Evolutionary conservation across 2,888 invertebrate genomes (phyloP).

Genomic region (Machimus atricapillus): DNA sequence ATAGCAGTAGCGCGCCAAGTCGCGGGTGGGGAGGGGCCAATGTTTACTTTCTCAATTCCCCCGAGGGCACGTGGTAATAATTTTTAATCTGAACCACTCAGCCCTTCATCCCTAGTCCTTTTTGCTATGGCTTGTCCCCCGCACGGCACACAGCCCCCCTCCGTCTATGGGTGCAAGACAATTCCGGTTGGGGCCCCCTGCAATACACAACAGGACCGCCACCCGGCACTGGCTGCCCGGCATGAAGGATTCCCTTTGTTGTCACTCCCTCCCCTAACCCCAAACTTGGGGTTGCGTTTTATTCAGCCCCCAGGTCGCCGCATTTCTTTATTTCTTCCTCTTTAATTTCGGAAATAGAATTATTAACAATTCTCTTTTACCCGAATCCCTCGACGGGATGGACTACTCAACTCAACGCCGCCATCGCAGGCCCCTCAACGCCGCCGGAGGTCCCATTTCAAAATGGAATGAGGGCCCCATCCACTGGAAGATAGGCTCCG

Average conservation of each 20-base stretch:
- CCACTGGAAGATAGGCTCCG: neutral
- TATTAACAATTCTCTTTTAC: conserved; percentile 51
- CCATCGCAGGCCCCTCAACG: neutral
- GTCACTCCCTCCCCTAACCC: neutral
- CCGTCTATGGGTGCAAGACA: neutral
- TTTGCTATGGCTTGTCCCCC: neutral
- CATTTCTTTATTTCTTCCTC: conserved; percentile 20
- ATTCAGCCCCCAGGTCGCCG: neutral
- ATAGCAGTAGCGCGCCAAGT: neutral
- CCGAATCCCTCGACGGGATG: conserved; percentile 47
- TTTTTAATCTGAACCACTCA: conserved; percentile 44
- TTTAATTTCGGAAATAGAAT: conserved; percentile 50
- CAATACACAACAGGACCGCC: neutral
- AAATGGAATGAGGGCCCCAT: neutral
- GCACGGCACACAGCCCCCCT: neutral
- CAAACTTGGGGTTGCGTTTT: neutral
- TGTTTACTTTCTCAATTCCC: conserved; percentile 36
- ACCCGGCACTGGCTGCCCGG: neutral
- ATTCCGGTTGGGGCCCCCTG: neutral
- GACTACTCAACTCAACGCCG: neutral
- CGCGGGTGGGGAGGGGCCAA: neutral
- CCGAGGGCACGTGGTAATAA: conserved; percentile 41
- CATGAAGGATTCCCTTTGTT: conserved; percentile 29
- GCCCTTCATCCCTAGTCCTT: neutral
- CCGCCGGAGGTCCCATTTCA: neutral